These are phyloP conservation scores for Notiomystis cincta DNA, from an alignment of 2,113 vertebrate genomes.

Conservation along the genomic window DNA sequence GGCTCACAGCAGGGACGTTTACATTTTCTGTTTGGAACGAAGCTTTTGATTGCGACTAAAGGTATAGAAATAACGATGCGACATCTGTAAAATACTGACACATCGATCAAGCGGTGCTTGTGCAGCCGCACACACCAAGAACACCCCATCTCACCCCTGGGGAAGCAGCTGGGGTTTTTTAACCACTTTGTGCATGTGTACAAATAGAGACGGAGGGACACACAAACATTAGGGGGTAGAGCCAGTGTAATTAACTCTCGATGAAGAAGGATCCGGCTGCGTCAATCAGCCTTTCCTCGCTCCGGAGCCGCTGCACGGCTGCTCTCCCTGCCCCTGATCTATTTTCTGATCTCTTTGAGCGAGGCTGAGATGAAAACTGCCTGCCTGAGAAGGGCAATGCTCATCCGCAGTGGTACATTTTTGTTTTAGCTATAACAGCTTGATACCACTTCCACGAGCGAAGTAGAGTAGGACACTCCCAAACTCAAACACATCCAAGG, in stretches of 20 bases:
- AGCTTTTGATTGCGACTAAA: background rate
- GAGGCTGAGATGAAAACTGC: background rate
- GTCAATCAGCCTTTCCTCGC: rapidly evolving
- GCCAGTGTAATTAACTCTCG: rapidly evolving
- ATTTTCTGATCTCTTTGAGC: background rate
- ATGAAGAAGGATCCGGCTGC: rapidly evolving
- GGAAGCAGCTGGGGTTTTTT: background rate
- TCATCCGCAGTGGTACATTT: rapidly evolving
- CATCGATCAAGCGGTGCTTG: rapidly evolving
- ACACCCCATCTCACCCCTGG: background rate
- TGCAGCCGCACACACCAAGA: background rate
- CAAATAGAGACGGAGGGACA: background rate
- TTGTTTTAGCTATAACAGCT: background rate
- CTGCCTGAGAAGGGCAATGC: background rate
- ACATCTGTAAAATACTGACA: background rate
- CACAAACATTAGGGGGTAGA: background rate
- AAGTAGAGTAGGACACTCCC: background rate
- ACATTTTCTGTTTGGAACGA: background rate
- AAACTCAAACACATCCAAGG: background rate
- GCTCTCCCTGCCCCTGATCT: background rate
- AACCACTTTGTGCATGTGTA: background rate
- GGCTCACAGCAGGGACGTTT: background rate
- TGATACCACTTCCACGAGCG: rapidly evolving
- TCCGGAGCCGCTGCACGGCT: background rate
- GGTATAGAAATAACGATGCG: background rate